phyloP scores from a whole-genome alignment of 1,140 invertebrate species.

The Conopomorpha cramerella region DNA sequence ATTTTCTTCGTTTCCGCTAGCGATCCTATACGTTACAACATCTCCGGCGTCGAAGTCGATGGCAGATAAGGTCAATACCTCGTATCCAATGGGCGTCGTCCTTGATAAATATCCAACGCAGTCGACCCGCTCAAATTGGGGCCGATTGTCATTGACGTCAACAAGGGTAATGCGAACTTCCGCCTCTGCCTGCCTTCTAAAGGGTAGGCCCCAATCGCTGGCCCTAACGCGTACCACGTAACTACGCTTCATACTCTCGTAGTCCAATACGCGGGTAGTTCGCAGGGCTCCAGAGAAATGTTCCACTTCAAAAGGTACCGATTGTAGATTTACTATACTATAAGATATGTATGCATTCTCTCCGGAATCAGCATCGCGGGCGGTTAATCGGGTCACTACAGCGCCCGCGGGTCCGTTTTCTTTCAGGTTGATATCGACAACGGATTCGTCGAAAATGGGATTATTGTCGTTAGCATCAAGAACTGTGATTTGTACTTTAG shows the following conservation, averaged over 20 bases:
- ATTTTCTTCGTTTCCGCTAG: slow-evolving; percentile 88
- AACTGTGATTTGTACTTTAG: slow-evolving; percentile 87
- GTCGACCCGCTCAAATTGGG: slow-evolving; percentile 82
- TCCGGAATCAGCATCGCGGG: slow-evolving; percentile 86
- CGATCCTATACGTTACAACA: slow-evolving; percentile 84
- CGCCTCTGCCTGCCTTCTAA: slow-evolving; percentile 87
- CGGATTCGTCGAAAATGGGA: slow-evolving; percentile 78
- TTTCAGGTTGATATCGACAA: slow-evolving; percentile 70
- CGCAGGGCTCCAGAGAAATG: slow-evolving; percentile 89
- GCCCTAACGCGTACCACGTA: slow-evolving; percentile 85
- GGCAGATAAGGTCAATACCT: slow-evolving; percentile 88
- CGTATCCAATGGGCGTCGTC: slow-evolving; percentile 77
- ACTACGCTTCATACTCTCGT: slow-evolving; percentile 84
- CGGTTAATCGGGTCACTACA: slow-evolving; percentile 79
- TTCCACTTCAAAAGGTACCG: slow-evolving; percentile 94
- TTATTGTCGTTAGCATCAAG: slow-evolving; percentile 92
- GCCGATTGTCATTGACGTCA: slow-evolving; percentile 93
- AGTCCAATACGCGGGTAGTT: slow-evolving; percentile 85
- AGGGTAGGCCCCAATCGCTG: slow-evolving; percentile 93
- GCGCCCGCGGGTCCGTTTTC: slow-evolving; percentile 89
- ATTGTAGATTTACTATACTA: slow-evolving; percentile 86
- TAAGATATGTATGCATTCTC: slow-evolving; percentile 96
- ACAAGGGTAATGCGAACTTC: slow-evolving; percentile 76
- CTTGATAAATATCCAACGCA: slow-evolving; percentile 84
- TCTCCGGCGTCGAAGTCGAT: slow-evolving; percentile 92